Evolutionary conservation across 1,140 invertebrate genomes (phyloP).

Genomic region (Anoplophora glabripennis): DNA sequence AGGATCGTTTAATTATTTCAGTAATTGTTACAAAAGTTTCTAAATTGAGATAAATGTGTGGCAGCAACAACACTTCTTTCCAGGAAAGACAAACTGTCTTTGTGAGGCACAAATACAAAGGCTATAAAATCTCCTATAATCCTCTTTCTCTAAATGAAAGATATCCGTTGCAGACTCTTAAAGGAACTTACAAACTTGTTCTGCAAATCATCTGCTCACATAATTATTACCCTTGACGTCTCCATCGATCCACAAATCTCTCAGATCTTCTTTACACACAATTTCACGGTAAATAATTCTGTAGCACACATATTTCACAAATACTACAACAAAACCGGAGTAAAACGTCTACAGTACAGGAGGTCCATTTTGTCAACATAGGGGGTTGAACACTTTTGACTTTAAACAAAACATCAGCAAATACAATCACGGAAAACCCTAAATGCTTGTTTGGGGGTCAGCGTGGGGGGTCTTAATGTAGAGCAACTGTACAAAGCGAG

Average conservation of each 20-base stretch:
- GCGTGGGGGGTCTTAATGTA: constrained; percentile 18
- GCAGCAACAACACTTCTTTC: too few relatives aligned
- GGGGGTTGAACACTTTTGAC: constrained; percentile 25
- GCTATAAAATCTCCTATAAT: too few relatives aligned
- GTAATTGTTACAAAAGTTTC: too few relatives aligned
- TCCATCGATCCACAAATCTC: constrained; percentile 20
- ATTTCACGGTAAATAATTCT: constrained; percentile 26
- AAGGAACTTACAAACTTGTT: too few relatives aligned
- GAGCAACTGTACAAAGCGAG: constrained; percentile 3
- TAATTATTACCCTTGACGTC: constrained; percentile 17
- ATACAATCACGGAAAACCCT: constrained; percentile 11
- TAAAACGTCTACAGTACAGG: constrained; percentile 12
- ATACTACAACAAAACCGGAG: constrained; percentile 5
- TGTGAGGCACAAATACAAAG: too few relatives aligned
- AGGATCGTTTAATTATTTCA: too few relatives aligned
- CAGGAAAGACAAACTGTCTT: too few relatives aligned
- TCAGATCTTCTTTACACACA: constrained; percentile 13
- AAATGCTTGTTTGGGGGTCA: constrained; percentile 26
- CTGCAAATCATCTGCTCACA: constrained; percentile 12
- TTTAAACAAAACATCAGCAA: constrained; percentile 30
- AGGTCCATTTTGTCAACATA: constrained; percentile 34
- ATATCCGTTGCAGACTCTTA: too few relatives aligned
- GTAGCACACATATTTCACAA: constrained; percentile 19
- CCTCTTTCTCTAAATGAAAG: too few relatives aligned
- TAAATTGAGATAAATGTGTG: too few relatives aligned